Evolutionary conservation across 2,888 invertebrate species (phyloP).

Genomic region (Platycheirus albimanus): DNA sequence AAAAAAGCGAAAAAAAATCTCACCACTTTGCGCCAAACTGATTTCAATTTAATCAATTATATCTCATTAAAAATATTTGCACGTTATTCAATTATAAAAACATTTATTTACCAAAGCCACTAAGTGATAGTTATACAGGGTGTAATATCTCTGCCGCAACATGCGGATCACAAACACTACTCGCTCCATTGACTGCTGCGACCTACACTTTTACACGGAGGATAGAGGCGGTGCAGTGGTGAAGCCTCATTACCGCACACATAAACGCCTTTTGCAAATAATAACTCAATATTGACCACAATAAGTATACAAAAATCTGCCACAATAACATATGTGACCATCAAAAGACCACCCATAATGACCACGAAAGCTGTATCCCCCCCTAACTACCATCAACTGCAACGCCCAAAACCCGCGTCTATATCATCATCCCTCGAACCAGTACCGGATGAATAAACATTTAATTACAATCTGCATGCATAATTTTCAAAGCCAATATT

Average conservation of each 20-base stretch:
- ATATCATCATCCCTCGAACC: conserved; percentile 27
- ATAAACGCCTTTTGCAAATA: conserved; percentile 35
- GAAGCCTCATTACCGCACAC: conserved; percentile 27
- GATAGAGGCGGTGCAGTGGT: background rate
- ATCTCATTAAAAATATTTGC: conserved; percentile 62
- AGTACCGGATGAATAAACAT: conserved; percentile 69
- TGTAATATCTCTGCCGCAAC: conserved; percentile 34
- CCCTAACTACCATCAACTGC: background rate
- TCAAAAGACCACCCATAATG: conserved; percentile 33
- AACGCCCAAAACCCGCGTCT: background rate
- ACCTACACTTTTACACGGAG: no score
- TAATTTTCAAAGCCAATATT: conserved; percentile 73
- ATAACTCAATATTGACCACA: conserved; percentile 64
- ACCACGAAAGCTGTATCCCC: conserved; percentile 11
- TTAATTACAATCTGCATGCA: conserved; percentile 73
- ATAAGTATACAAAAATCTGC: conserved; percentile 63
- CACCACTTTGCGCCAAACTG: background rate
- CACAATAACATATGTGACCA: conserved; percentile 40
- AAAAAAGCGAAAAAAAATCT: background rate
- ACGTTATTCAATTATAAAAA: conserved; percentile 63
- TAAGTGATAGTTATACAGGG: conserved; percentile 69
- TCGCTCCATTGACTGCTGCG: background rate
- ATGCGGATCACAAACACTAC: conserved; percentile 25
- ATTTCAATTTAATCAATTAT: conserved; percentile 44
- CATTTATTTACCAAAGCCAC: conserved; percentile 60